Percentiles rank a stretch among this genome's conserved stretches.
Evolutionary conservation across 2,888 invertebrate genomes (phyloP).

Genomic region (Acheta domesticus): DNA sequence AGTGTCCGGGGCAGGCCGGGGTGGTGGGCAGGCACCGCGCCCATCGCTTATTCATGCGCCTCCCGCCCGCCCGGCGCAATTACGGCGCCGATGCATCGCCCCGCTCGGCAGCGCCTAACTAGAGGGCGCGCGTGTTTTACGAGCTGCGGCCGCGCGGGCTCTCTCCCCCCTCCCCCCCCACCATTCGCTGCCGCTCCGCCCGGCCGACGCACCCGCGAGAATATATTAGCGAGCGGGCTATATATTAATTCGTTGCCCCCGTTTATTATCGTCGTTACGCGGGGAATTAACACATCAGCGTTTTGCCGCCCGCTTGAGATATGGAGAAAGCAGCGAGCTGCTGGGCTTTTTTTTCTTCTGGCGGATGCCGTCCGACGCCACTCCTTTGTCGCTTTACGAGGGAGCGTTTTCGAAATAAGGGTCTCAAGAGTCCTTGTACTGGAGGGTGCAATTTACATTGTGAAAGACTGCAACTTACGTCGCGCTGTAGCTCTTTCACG

Average conservation of each 20-base stretch:
- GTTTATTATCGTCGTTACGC: conserved; percentile 3
- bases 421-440: too few species aligned
- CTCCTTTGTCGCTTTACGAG: too few species aligned
- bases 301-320: background rate
- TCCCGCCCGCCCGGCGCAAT: background rate
- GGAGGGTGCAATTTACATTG: too few species aligned
- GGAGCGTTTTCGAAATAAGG: too few species aligned
- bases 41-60: background rate
- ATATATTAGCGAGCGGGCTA: background rate
- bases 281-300: conserved; percentile 8
- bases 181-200: background rate
- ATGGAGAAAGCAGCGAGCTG: background rate
- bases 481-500: too few species aligned
- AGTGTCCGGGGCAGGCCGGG: too few species aligned
- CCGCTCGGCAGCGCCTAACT: background rate
- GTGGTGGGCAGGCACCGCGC: background rate
- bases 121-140: background rate
- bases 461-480: too few species aligned
- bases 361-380: too few species aligned
- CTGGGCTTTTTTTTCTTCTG: too few species aligned
- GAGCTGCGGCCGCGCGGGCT: background rate
- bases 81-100: background rate
- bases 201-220: background rate
- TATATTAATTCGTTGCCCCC: background rate
- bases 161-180: background rate